phyloP scores from a whole-genome alignment of 2,888 invertebrate species.

The Napeogenes inachia region DNA sequence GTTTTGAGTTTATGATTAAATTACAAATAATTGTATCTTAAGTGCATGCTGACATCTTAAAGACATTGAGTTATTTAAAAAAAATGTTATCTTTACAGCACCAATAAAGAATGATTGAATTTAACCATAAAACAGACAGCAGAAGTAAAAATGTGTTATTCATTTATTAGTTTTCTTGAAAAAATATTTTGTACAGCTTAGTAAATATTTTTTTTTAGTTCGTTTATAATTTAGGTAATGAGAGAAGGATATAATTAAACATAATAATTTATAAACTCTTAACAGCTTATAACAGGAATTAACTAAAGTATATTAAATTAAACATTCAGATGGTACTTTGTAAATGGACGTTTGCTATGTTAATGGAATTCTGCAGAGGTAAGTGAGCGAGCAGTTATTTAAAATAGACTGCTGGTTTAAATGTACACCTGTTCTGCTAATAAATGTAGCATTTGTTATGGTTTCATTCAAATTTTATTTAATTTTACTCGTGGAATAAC shows the following conservation, averaged over 20 bases:
- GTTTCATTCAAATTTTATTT: no score
- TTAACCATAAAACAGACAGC: no score
- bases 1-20: slow-evolving; percentile 24
- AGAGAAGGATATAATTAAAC: neutral
- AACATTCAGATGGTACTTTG: neutral
- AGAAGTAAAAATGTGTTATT: no score
- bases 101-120: no score
- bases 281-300: neutral
- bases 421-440: neutral
- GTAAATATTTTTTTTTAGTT: neutral
- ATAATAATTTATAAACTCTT: neutral
- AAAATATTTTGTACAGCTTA: neutral
- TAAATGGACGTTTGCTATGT: slow-evolving; percentile 1
- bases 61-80: no score
- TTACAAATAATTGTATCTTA: slow-evolving; percentile 21
- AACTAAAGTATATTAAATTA: neutral
- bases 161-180: no score
- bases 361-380: neutral
- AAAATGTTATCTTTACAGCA: no score
- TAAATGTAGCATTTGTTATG: neutral
- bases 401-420: neutral
- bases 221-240: no score
- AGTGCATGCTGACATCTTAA: neutral
- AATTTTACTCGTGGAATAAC: no score
- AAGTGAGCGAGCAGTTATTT: slow-evolving; percentile 7